Conservation (phyloP, 2,888 invertebrate genomes). For the Acrocera orbiculus region DNA sequence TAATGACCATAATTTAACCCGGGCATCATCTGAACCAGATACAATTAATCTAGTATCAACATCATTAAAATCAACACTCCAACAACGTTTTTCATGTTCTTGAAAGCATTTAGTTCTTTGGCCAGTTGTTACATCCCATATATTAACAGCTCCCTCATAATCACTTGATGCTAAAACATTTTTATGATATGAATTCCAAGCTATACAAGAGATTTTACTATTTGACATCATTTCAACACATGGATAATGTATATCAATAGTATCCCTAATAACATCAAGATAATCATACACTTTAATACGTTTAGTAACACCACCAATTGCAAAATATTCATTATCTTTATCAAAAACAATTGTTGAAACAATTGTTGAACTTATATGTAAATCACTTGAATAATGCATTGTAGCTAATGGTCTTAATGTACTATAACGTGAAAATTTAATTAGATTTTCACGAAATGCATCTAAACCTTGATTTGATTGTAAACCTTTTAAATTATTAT, state of each 20-base stretch:
- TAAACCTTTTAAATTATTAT: constrained; percentile 6
- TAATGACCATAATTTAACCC: constrained; percentile 85
- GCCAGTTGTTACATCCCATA: constrained; percentile 79
- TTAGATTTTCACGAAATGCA: constrained; percentile 66
- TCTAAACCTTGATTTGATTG: constrained; percentile 36
- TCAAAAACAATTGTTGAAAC: constrained; percentile 91
- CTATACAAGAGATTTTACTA: constrained; percentile 87
- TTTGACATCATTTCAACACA: constrained; percentile 78
- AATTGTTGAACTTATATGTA: constrained; percentile 70
- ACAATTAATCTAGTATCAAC: constrained; percentile 79
- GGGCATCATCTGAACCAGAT: constrained; percentile 81
- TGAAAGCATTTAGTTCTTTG: constrained; percentile 56
- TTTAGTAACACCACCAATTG: constrained; percentile 89
- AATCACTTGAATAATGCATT: constrained; percentile 75
- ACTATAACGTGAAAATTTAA: constrained; percentile 67
- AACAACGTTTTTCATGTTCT: constrained; percentile 89
- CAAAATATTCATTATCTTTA: constrained; percentile 88
- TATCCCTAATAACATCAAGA: constrained; percentile 63
- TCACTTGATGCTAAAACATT: constrained; percentile 76
- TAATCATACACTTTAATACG: constrained; percentile 89
- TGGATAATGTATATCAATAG: constrained; percentile 83
- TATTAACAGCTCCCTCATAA: constrained; percentile 83
- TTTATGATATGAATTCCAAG: constrained; percentile 87
- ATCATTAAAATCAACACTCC: constrained; percentile 90
- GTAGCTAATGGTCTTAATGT: constrained; percentile 67